Evolutionary conservation across 1,140 invertebrate species (phyloP).

Genomic region (Melitaea cinxia): DNA sequence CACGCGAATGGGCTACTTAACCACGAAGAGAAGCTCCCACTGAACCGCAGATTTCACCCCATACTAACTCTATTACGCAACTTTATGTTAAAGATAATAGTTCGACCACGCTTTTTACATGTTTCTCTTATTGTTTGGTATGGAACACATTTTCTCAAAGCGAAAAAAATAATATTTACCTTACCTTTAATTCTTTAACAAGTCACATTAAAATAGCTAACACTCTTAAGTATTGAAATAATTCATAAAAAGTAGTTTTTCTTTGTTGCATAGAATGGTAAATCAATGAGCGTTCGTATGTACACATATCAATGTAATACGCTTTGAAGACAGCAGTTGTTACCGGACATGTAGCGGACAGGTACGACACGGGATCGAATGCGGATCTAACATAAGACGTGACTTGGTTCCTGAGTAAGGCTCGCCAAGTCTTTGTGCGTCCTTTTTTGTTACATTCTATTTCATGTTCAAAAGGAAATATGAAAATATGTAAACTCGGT

Average conservation of each 20-base stretch:
- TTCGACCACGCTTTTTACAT: constrained; percentile 75
- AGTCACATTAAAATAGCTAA: too few species aligned
- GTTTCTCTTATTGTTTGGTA: constrained; percentile 41
- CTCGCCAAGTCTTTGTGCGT: constrained; percentile 9
- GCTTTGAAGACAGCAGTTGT: constrained; percentile 36
- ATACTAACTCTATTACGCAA: constrained; percentile 67
- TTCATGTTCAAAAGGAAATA: constrained; percentile 12
- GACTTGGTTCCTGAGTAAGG: constrained; percentile 30
- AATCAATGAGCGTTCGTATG: constrained; percentile 43
- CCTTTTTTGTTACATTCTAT: too few species aligned
- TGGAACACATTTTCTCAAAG: constrained; percentile 18
- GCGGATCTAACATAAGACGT: constrained; percentile 45
- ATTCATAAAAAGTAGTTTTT: too few species aligned
- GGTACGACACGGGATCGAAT: constrained; percentile 47
- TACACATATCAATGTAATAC: constrained; percentile 51
- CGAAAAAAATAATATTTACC: background rate
- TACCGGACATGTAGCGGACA: constrained; percentile 45
- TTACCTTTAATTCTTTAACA: background rate
- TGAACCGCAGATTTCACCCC: constrained; percentile 59
- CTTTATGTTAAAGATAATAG: constrained; percentile 74
- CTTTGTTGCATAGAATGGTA: constrained; percentile 46
- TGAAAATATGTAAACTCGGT: background rate
- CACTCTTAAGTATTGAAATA: too few species aligned
- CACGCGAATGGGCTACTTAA: constrained; percentile 82
- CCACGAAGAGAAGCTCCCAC: constrained; percentile 72